Evolutionary conservation across 2,113 vertebrate genomes (phyloP).

Genomic region (Phocoena sinus): DNA sequence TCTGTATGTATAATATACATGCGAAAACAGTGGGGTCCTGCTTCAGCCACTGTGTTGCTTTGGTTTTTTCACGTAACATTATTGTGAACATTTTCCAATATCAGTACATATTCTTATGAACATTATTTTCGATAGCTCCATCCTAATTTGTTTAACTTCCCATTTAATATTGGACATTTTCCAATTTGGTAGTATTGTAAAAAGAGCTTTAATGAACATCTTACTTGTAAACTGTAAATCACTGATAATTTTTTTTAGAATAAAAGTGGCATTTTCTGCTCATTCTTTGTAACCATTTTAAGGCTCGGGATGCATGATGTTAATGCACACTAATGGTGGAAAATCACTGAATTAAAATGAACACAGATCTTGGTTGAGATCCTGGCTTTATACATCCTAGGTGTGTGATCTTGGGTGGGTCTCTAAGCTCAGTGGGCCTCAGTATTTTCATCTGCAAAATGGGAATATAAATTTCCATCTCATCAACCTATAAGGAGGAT

Average conservation of each 20-base stretch:
- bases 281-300: neutral
- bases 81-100: conserved; percentile 28
- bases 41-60: neutral
- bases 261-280: conserved; percentile 16
- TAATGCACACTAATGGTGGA: neutral
- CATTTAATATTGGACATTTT: conserved; percentile 27
- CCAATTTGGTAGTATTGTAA: neutral
- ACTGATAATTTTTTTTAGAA: conserved; percentile 25
- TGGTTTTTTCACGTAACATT: neutral
- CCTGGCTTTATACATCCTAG: neutral
- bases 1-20: neutral
- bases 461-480: neutral
- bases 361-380: neutral
- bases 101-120: neutral
- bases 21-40: neutral
- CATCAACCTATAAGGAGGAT: neutral
- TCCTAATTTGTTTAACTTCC: conserved; percentile 2
- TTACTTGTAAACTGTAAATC: conserved; percentile 26
- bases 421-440: neutral
- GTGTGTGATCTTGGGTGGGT: neutral
- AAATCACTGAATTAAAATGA: neutral
- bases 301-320: neutral
- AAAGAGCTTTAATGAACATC: conserved; percentile 31
- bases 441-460: neutral
- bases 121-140: neutral